phyloP scores from a whole-genome alignment of 2,888 invertebrate species.

The Sesia bembeciformis region DNA sequence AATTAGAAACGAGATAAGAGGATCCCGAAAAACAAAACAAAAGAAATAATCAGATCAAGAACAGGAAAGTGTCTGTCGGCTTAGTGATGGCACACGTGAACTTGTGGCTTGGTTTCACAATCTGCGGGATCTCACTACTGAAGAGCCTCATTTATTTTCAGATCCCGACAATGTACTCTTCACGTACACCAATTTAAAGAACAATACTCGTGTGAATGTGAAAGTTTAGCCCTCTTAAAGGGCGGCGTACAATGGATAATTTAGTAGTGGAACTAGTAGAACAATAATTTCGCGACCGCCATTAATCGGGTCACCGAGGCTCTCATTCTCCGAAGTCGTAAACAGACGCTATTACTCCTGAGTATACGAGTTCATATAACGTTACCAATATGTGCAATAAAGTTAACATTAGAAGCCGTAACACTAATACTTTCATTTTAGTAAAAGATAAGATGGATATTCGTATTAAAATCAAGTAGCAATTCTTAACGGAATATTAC shows the following conservation, averaged over 20 bases:
- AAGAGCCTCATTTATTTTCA: not conserved
- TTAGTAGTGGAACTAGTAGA: slow-evolving; percentile 11
- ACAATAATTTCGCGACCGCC: slow-evolving; percentile 22
- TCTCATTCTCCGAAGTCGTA: not conserved
- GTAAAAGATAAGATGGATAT: no score
- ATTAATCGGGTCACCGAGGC: slow-evolving; percentile 14
- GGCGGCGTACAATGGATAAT: slow-evolving; percentile 16
- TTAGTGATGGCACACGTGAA: not conserved
- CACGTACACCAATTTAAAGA: slow-evolving; percentile 1
- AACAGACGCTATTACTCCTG: not conserved
- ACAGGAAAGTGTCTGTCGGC: not conserved
- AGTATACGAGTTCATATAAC: not conserved
- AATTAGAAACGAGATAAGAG: not conserved
- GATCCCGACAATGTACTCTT: not conserved
- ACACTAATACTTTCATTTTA: no score
- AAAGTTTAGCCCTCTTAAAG: slow-evolving; percentile 11
- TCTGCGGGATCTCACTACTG: not conserved
- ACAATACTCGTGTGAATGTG: slow-evolving; percentile 6
- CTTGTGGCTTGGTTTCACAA: not conserved
- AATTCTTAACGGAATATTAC: no score
- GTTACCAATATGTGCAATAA: no score
- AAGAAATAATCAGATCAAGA: not conserved
- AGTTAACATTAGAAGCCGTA: no score
- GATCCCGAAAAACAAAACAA: not conserved
- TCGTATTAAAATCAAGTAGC: no score